These are phyloP conservation scores for Rhopalosiphum nymphaeae DNA, from an alignment of 2,888 invertebrate species.

Conservation along the genomic window DNA sequence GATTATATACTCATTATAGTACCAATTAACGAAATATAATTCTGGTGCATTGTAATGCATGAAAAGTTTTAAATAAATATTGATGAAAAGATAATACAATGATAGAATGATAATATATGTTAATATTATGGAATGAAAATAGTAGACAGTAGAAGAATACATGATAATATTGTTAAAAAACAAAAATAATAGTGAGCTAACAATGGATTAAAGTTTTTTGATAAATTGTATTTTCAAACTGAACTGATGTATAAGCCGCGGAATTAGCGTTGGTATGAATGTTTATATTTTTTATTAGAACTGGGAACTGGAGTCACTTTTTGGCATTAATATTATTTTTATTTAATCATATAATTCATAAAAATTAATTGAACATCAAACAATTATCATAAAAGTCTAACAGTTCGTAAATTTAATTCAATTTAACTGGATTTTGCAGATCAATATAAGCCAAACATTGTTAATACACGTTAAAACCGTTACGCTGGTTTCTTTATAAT, in stretches of 20 bases:
- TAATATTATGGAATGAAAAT: not conserved
- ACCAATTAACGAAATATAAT: not conserved
- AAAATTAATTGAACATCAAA: too few relatives aligned
- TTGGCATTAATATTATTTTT: not conserved
- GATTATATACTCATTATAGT: not conserved
- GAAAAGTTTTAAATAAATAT: not conserved
- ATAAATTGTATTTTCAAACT: not conserved
- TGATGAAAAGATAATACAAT: not conserved
- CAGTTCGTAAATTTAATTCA: not conserved
- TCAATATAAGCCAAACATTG: not conserved
- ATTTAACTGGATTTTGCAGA: not conserved
- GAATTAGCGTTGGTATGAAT: not conserved
- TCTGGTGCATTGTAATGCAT: too few relatives aligned
- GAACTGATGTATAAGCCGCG: not conserved
- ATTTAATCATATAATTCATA: not conserved
- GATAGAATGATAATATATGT: not conserved
- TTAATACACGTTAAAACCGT: not conserved
- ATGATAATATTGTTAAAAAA: not conserved
- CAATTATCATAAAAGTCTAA: not conserved
- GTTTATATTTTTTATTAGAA: not conserved
- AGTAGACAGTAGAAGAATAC: not conserved
- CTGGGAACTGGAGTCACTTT: too few relatives aligned
- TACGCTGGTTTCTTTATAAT: not conserved
- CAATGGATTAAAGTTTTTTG: not conserved
- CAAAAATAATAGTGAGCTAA: not conserved